Conservation (phyloP, 2,797 vertebrate genomes). For the Ctenopoma kingsleyae region DNA sequence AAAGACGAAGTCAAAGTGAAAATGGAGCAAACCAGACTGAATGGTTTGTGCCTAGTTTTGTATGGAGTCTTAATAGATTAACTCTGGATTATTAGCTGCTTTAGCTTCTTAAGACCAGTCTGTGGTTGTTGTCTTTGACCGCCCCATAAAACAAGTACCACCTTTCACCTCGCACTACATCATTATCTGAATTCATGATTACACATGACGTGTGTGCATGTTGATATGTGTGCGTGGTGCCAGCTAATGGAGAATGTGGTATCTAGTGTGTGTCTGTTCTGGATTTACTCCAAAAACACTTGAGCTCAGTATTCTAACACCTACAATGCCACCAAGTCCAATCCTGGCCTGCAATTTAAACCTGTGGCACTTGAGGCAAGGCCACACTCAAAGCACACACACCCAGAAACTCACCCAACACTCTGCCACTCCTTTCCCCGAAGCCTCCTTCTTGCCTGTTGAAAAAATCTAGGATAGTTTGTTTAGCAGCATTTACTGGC, state of each 20-base stretch:
- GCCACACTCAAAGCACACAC: not conserved
- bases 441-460: not conserved
- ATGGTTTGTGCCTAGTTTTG: constrained; percentile 6
- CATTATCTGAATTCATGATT: not conserved
- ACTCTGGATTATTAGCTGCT: constrained; percentile 33
- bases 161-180: not conserved
- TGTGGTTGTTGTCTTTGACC: constrained; percentile 1
- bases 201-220: not conserved
- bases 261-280: not conserved
- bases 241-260: constrained; percentile 59
- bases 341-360: not conserved
- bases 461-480: not conserved
- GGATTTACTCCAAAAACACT: not conserved
- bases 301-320: not conserved
- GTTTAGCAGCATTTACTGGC: not conserved
- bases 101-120: constrained; percentile 4
- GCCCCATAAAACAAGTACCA: not conserved
- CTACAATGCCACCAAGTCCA: not conserved
- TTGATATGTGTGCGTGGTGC: constrained; percentile 13
- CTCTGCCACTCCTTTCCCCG: not conserved
- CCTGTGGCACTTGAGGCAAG: not conserved
- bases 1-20: not conserved
- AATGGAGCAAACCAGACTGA: no score
- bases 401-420: rapidly evolving
- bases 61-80: constrained; percentile 36